These are phyloP conservation scores for Leptogaster cylindrica DNA, from an alignment of 2,888 invertebrate species.

Conservation along the genomic window DNA sequence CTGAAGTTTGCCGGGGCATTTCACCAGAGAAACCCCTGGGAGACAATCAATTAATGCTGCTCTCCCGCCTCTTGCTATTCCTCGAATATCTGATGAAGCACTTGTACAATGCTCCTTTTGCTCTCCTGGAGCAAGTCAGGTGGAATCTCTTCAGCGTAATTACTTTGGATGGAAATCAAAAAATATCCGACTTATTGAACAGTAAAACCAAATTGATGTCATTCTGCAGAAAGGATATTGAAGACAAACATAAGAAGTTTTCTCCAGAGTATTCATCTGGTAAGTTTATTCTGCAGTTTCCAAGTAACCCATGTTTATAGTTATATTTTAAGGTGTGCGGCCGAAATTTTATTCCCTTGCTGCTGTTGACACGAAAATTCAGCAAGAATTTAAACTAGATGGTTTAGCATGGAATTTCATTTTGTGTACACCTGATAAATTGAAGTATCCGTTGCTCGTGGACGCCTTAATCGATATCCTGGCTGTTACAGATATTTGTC, in stretches of 20 bases:
- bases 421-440: conserved; percentile 87
- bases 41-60: conserved; percentile 76
- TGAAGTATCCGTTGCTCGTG: conserved; percentile 85
- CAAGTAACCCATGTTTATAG: conserved; percentile 2
- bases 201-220: conserved; percentile 70
- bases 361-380: conserved; percentile 68
- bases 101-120: conserved; percentile 90
- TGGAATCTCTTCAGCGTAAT: conserved; percentile 78
- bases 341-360: conserved; percentile 92
- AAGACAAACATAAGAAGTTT: conserved; percentile 73
- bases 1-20: conserved; percentile 67
- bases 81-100: conserved; percentile 95
- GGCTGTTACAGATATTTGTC: conserved; percentile 77
- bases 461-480: conserved; percentile 85
- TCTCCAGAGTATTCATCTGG: conserved; percentile 60
- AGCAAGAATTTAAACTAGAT: conserved; percentile 91
- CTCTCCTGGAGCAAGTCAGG: conserved; percentile 84
- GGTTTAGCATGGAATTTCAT: conserved; percentile 93
- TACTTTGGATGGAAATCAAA: conserved; percentile 67
- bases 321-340: conserved; percentile 68
- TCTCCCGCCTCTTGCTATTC: conserved; percentile 82
- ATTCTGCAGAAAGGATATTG: conserved; percentile 74
- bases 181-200: conserved; percentile 61
- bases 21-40: conserved; percentile 57
- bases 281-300: conserved; percentile 48